A percentile compares a stretch with the other conserved stretches of the same genome.
These are phyloP conservation scores for Wiebesia pumilae DNA, from an alignment of 1,140 invertebrate genomes.

Conservation along the genomic window DNA sequence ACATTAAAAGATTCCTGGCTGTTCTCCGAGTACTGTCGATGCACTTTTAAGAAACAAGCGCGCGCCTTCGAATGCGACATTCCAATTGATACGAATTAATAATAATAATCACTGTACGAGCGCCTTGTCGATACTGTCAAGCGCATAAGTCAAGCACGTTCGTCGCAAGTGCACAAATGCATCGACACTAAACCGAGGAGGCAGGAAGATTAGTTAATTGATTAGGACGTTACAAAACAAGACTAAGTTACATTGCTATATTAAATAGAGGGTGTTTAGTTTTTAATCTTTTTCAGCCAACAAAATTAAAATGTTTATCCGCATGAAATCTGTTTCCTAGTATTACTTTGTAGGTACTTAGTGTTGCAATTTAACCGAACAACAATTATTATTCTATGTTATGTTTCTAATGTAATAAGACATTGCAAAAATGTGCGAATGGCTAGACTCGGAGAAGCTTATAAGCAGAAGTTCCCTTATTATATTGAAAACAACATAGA, in stretches of 20 bases:
- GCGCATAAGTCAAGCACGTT: too few species aligned
- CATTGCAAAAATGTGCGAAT: not conserved
- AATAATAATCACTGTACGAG: too few species aligned
- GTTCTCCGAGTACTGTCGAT: conserved; percentile 62
- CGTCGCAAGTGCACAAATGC: too few species aligned
- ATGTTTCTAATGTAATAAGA: conserved; percentile 9
- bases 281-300: not conserved
- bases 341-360: not conserved
- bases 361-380: not conserved
- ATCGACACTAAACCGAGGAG: conserved; percentile 48
- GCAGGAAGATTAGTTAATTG: conserved; percentile 44
- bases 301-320: not conserved
- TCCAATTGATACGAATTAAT: too few species aligned
- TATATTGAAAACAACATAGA: not conserved
- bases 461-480: not conserved
- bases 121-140: too few species aligned
- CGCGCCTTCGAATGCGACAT: too few species aligned
- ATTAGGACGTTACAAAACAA: conserved; percentile 39
- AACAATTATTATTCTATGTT: not conserved
- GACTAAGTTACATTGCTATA: conserved; percentile 26
- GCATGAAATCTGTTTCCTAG: not conserved
- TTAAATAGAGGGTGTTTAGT: conserved; percentile 47
- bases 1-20: conserved; percentile 55
- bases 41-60: conserved; percentile 5
- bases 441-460: not conserved